Evolutionary conservation across 53 echinoderm and acorn worm genomes (phyloP).

Genomic region (Luidia sarsii): DNA sequence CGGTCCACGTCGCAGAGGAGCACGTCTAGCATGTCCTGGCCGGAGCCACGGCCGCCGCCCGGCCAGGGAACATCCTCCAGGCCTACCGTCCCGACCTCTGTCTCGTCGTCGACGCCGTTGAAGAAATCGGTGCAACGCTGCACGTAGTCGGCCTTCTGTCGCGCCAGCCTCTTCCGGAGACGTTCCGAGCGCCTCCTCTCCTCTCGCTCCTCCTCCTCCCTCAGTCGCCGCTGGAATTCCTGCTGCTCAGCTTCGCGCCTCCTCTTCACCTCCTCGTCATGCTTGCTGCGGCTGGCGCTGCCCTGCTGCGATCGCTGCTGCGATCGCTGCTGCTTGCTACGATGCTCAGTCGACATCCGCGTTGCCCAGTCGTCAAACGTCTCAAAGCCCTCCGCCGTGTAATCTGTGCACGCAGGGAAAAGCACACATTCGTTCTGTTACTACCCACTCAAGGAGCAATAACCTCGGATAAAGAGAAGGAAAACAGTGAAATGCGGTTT

Average conservation of each 20-base stretch:
- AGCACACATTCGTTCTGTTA: neutral
- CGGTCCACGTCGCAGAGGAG: slow-evolving; percentile 75
- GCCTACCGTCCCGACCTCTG: no score
- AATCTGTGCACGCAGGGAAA: neutral
- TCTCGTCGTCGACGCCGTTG: slow-evolving; percentile 24
- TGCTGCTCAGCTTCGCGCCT: neutral
- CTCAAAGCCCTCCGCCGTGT: slow-evolving; percentile 36
- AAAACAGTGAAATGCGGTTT: no score
- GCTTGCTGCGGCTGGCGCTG: neutral
- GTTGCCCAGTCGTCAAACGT: slow-evolving; percentile 82
- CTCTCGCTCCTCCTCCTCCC: slow-evolving; percentile 65
- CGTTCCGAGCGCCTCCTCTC: slow-evolving; percentile 52
- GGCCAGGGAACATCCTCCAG: slow-evolving; percentile 89
- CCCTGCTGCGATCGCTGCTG: slow-evolving; percentile 6
- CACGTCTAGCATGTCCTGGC: slow-evolving; percentile 71
- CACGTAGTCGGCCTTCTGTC: slow-evolving; percentile 67
- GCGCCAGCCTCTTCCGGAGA: slow-evolving; percentile 56
- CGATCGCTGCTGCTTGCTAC: slow-evolving; percentile 8
- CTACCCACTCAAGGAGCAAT: neutral
- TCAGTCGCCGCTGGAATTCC: slow-evolving; percentile 46
- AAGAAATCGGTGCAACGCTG: slow-evolving; percentile 65
- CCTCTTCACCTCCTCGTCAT: neutral
- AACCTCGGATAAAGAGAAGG: no score
- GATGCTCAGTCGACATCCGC: slow-evolving; percentile 73
- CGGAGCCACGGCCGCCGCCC: slow-evolving; percentile 10